These are phyloP conservation scores for Hypselothyrea guttata DNA, from an alignment of 2,888 invertebrate species.

Conservation along the genomic window DNA sequence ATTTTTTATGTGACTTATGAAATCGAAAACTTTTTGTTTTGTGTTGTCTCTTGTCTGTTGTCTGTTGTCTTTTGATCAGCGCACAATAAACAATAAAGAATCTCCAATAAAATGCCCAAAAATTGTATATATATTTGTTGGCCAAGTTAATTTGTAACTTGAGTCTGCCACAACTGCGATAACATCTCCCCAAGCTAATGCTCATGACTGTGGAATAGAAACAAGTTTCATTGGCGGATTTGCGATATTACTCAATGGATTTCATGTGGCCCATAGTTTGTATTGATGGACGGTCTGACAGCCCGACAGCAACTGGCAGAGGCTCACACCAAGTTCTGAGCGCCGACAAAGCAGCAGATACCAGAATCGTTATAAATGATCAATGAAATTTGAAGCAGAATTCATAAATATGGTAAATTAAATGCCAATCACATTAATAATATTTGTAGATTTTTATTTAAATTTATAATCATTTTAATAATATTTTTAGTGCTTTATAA, in stretches of 20 bases:
- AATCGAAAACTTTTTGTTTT: constrained; percentile 57
- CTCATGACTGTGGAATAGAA: constrained; percentile 45
- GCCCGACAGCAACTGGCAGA: constrained; percentile 10
- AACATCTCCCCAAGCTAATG: constrained; percentile 46
- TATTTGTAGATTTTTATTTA: too few relatives aligned
- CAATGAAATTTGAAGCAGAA: not conserved
- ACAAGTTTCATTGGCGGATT: constrained; percentile 67
- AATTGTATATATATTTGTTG: constrained; percentile 16
- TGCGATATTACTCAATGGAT: constrained; percentile 61
- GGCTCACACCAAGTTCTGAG: not conserved
- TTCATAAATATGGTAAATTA: too few relatives aligned
- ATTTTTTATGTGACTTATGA: constrained; percentile 56
- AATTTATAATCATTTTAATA: too few relatives aligned
- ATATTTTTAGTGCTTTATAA: too few relatives aligned
- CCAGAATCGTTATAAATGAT: too few relatives aligned
- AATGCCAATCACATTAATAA: too few relatives aligned
- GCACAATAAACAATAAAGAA: constrained; percentile 19
- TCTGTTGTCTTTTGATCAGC: not conserved
- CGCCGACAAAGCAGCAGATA: not conserved
- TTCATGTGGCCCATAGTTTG: constrained; percentile 57
- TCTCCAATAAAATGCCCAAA: constrained; percentile 26
- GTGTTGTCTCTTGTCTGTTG: not conserved
- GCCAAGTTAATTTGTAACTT: constrained; percentile 64
- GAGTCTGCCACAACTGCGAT: constrained; percentile 50
- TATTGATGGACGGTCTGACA: constrained; percentile 55